These are phyloP conservation scores for Plestiodon gilberti DNA, from an alignment of 2,113 vertebrate genomes.

Conservation along the genomic window DNA sequence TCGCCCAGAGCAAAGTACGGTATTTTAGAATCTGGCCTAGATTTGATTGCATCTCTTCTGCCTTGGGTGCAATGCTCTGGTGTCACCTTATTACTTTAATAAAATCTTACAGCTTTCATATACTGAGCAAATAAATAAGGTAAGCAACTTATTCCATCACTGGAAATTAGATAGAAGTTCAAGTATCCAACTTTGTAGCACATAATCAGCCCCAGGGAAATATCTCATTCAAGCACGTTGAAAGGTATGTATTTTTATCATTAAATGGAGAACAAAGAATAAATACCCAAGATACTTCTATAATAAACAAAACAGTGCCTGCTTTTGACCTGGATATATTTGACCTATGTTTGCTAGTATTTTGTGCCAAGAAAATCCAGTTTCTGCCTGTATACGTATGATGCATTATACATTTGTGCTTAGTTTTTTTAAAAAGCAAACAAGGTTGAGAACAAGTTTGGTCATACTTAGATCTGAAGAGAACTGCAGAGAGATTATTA, in stretches of 20 bases:
- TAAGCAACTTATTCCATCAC: constrained; percentile 49
- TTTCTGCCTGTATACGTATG: not conserved
- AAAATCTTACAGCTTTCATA: constrained; percentile 52
- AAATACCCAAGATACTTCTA: constrained; percentile 9
- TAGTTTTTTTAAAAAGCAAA: not conserved
- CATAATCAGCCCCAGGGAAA: constrained; percentile 38
- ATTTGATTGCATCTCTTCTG: constrained; percentile 23
- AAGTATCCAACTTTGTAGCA: constrained; percentile 29
- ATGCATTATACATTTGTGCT: not conserved
- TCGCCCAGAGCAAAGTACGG: constrained; percentile 37
- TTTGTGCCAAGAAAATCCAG: not conserved
- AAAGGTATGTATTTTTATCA: constrained; percentile 43
- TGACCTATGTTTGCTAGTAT: not conserved
- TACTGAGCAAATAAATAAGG: constrained; percentile 49
- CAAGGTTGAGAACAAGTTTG: not conserved
- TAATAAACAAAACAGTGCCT: not conserved
- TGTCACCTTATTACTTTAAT: constrained; percentile 43
- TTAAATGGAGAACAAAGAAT: constrained; percentile 33
- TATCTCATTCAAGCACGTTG: constrained; percentile 38
- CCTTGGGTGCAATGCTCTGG: constrained; percentile 32
- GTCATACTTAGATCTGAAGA: not conserved
- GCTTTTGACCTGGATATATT: not conserved
- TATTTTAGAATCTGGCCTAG: constrained; percentile 12
- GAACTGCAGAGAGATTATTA: not conserved
- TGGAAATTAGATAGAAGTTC: constrained; percentile 47